Evolutionary conservation across 2,113 vertebrate species (phyloP), one percentile per base, ranked within the genome.

Genomic region (Erythrolamprus reginae): DNA sequence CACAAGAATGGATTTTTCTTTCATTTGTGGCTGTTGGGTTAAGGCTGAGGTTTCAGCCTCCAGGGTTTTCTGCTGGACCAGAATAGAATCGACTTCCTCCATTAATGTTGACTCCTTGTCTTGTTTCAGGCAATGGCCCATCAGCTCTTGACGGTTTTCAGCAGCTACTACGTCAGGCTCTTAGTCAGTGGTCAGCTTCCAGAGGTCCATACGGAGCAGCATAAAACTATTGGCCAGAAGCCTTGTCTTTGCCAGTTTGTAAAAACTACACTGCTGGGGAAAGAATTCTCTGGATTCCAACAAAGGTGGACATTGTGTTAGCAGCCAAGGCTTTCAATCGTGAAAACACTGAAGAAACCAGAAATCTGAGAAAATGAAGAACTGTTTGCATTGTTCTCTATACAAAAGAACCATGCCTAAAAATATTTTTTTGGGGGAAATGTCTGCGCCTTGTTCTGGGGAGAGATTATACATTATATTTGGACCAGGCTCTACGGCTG

Each of bases 201-300:
- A 0, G 58, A n/a, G 58, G 52, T 88, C 0, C 0, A 28, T 45
- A 47, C 82, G 0, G 85, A 89, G 10, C 93, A 95, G 0, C 97
- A 98, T 38, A 51, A 92, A 9, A 95, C 93, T 10, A 92, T 94
- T 19, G 89, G 94, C 17, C 83, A 84, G 0, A 0, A 93, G 0
- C 97, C 97, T 0, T 98, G 97, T 10, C 96, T 92, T 12, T 98
- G 97, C 93, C 97, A 98, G 90, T 96, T 98, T 92, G 96, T 98
- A 42, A 90, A 96, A 93, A 84, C 23, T 51, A 89, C 94, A 0
- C 5, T 87, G 28, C 91, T 98, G 26, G 87, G 87, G 5, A 15
- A 91, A 0, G 92, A n/a, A 7, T 92, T 24, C 15, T 86, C 17
- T 9, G 6, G 33, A 38, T 17, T 38, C 65, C 33, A 21, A 38